Base-by-base conservation (phyloP, 2,888 invertebrate genomes). In the Merodon equestris region DNA sequence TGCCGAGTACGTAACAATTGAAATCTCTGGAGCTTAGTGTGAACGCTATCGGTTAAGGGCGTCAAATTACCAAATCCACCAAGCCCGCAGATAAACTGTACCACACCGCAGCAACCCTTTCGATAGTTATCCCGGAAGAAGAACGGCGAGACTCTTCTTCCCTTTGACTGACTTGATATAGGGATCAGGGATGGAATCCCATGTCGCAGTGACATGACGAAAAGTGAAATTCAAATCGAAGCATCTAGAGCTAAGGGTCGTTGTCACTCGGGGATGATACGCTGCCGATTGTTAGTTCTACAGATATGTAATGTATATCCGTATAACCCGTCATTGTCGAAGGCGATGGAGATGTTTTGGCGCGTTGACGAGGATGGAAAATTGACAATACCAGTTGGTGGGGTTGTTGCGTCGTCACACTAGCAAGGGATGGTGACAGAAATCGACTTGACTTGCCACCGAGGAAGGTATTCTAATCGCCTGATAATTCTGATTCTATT, bases 401-500 rank as follows among this genome's bases (percentile, higher is more conserved):
- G 27, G n/a, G n/a, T n/a, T n/a, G n/a, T n/a, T n/a, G n/a, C n/a
- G 54, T 44, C 36, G 38, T 9, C 13, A 19, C n/a, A 19, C 42
- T 54, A 14, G 36, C 50, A 45, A 47, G 45, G 66, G n/a, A n/a
- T n/a, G n/a, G 56, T 54, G 40, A 10, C 19, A 27, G 44, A 17
- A 13, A 47, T 48, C 19, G 45, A 57, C 42, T 63, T 53, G 38
- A 70, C 70, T 75, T 64, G 64, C 71, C 71, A 64, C 63, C 70
- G 63, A 44, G 57, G 27, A 27, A 42, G 51, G 51, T 64, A 79
- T 70, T 71, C 81, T 75, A 81, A 81, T 81, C 81, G 81, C 57
- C 74, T 56, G 81, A 81, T 81, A 71, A 81, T 81, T 81, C 75
- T 53, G 81, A 54, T 70, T 81, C 81, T 75, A 81, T 81, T 81